phyloP scores from a whole-genome alignment of 2,797 vertebrate genomes.

The Periparus ater region DNA sequence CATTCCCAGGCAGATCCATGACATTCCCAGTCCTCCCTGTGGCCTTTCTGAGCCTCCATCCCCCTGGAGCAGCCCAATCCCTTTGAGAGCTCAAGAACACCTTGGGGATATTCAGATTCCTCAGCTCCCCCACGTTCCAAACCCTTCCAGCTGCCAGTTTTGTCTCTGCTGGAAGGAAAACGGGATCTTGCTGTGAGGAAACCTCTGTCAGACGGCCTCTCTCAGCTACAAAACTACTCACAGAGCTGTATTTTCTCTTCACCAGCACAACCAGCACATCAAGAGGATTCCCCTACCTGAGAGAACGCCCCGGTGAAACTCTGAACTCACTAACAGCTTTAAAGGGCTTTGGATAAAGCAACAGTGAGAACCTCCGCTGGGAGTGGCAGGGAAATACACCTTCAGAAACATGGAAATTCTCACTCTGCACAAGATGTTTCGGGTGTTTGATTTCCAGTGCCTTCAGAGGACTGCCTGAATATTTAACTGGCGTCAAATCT shows the following conservation, averaged over 20 bases:
- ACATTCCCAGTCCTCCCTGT: not conserved
- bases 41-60: not conserved
- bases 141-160: not conserved
- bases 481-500: not conserved
- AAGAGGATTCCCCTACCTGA: constrained; percentile 2
- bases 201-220: not conserved
- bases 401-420: not conserved
- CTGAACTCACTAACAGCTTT: not conserved
- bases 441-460: not conserved
- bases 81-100: rapidly evolving
- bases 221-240: not conserved
- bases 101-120: not conserved
- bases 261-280: not conserved
- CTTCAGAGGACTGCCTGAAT: not conserved
- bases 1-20: not conserved
- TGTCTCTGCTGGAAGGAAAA: not conserved
- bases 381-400: not conserved
- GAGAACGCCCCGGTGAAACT: not conserved
- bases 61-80: not conserved
- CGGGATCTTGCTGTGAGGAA: not conserved
- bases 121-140: not conserved
- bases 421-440: not conserved
- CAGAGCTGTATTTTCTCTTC: not conserved
- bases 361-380: not conserved
- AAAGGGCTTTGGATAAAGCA: not conserved